Evolutionary conservation across 2,888 invertebrate genomes (phyloP).

Genomic region (Mythimna ferrago): DNA sequence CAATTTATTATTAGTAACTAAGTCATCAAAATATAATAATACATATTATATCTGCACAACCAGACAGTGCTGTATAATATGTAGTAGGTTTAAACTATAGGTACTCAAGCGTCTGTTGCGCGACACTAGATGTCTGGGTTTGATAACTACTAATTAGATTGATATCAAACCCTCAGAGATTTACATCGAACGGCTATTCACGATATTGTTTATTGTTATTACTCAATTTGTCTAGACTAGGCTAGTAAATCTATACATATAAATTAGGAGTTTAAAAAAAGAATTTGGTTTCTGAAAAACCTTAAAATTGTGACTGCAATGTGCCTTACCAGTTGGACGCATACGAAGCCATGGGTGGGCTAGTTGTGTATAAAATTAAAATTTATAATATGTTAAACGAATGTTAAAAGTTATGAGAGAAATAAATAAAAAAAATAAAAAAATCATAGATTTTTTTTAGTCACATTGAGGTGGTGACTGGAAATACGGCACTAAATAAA

Average conservation of each 20-base stretch:
- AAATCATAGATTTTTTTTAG: neutral
- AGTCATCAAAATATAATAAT: neutral
- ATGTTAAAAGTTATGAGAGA: too few relatives aligned
- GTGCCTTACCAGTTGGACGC: too few relatives aligned
- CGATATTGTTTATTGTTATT: neutral
- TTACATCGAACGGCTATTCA: neutral
- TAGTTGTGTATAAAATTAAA: too few relatives aligned
- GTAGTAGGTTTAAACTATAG: too few relatives aligned
- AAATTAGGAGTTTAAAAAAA: too few relatives aligned
- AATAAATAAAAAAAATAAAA: too few relatives aligned
- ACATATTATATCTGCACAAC: neutral
- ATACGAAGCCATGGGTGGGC: too few relatives aligned
- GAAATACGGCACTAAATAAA: neutral
- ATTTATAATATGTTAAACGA: too few relatives aligned
- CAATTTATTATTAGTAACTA: too few relatives aligned
- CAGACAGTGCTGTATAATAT: neutral
- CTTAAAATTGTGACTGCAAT: too few relatives aligned
- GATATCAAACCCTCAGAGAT: slow-evolving; percentile 18
- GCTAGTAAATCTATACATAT: neutral
- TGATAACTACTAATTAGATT: slow-evolving; percentile 26
- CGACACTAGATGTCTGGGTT: slow-evolving; percentile 20
- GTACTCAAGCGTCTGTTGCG: neutral
- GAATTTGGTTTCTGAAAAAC: too few relatives aligned
- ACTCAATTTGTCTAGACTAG: neutral
- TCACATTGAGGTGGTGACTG: neutral